Percentiles rank a stretch among this genome's conserved stretches.
Evolutionary conservation across 2,797 vertebrate genomes (phyloP).

Genomic region (Lemur catta): DNA sequence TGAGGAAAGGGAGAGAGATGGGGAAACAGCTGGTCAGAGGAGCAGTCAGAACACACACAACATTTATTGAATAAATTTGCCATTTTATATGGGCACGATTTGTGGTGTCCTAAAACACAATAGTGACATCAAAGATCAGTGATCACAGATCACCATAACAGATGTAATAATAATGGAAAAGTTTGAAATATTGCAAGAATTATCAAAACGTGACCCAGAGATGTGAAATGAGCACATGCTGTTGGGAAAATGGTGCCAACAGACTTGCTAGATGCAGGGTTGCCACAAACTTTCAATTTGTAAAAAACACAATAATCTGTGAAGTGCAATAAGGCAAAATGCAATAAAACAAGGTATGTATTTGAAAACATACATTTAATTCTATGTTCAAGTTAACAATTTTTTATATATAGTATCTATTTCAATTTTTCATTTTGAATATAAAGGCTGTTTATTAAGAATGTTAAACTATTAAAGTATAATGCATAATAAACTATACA

Average conservation of each 20-base stretch:
- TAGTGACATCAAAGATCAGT: background rate
- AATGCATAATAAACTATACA: background rate
- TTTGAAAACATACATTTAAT: background rate
- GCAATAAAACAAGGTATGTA: background rate
- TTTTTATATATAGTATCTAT: background rate
- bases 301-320: background rate
- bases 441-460: slow-evolving; percentile 44
- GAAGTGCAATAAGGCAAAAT: background rate
- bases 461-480: slow-evolving; percentile 6
- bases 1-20: background rate
- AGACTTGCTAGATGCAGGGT: background rate
- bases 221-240: background rate
- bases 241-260: background rate
- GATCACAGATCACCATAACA: background rate
- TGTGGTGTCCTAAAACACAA: background rate
- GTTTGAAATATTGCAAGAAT: background rate
- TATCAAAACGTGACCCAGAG: background rate
- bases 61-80: background rate
- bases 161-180: background rate
- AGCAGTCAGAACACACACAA: background rate
- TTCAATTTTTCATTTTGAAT: slow-evolving; percentile 44
- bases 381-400: background rate
- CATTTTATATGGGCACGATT: background rate
- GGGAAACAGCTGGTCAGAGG: background rate
- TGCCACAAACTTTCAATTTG: background rate